A percentile compares a stretch with the other conserved stretches of the same genome.
Conservation (phyloP, 2,113 vertebrate species). For the Podiceps cristatus region DNA sequence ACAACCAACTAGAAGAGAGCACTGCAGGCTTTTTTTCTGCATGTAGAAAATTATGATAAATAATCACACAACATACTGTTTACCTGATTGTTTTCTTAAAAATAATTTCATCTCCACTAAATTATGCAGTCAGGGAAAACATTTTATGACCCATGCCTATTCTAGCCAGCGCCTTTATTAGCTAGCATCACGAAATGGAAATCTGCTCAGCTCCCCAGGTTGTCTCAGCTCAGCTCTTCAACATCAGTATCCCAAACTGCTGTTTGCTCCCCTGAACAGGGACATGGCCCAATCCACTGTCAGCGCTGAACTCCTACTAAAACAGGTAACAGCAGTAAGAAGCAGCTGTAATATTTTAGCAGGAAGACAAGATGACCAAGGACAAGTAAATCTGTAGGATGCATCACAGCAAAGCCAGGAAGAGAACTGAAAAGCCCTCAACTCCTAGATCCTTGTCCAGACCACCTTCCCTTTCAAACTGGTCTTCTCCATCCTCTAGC, state of each 20-base stretch:
- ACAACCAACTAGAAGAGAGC: neutral
- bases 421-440: neutral
- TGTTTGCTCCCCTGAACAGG: neutral
- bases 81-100: neutral
- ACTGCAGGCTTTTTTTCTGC: neutral
- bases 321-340: neutral
- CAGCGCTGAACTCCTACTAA: neutral
- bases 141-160: neutral
- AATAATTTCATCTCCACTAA: neutral
- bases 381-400: neutral
- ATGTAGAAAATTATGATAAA: neutral
- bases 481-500: neutral
- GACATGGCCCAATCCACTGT: neutral
- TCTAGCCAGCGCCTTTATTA: neutral
- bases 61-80: neutral
- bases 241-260: neutral
- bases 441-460: neutral
- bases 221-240: neutral
- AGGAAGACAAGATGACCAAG: neutral
- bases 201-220: neutral
- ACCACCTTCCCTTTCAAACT: neutral
- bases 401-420: neutral
- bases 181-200: neutral
- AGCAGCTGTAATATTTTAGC: neutral
- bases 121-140: neutral